These are phyloP conservation scores for Hippolais icterina DNA, from an alignment of 2,113 vertebrate species.

Conservation along the genomic window DNA sequence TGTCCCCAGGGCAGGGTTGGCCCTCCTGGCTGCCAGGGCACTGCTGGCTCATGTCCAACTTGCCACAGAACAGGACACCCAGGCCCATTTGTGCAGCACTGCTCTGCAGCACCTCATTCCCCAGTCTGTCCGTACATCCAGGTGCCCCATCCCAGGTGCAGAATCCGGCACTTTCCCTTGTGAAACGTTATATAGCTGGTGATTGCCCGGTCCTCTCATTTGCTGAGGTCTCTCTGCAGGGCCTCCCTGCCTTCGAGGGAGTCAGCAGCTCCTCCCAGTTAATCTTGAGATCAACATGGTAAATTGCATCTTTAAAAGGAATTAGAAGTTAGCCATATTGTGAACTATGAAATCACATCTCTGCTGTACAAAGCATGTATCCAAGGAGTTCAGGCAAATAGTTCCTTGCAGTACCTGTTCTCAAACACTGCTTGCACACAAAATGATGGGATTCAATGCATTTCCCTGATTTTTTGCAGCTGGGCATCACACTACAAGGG, in stretches of 20 bases:
- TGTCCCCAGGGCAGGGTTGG: neutral
- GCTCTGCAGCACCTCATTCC: neutral
- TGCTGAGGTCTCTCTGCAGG: neutral
- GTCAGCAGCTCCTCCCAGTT: neutral
- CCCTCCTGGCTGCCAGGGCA: neutral
- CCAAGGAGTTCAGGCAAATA: neutral
- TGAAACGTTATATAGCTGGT: neutral
- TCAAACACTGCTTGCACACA: neutral
- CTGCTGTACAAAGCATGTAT: neutral
- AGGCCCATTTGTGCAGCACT: accelerated
- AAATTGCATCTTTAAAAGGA: neutral
- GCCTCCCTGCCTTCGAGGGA: neutral
- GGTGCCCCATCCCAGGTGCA: neutral
- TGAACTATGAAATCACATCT: neutral
- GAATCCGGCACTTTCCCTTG: neutral
- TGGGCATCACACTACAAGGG: accelerated
- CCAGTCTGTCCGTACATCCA: neutral
- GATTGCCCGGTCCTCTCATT: neutral
- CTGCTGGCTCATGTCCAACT: neutral
- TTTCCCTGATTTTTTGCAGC: neutral
- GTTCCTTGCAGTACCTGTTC: neutral
- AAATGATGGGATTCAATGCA: neutral
- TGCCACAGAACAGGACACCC: neutral
- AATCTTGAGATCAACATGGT: neutral
- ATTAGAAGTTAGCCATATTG: neutral